Conservation (phyloP, 1,140 invertebrate genomes). For the Listronotus bonariensis region DNA sequence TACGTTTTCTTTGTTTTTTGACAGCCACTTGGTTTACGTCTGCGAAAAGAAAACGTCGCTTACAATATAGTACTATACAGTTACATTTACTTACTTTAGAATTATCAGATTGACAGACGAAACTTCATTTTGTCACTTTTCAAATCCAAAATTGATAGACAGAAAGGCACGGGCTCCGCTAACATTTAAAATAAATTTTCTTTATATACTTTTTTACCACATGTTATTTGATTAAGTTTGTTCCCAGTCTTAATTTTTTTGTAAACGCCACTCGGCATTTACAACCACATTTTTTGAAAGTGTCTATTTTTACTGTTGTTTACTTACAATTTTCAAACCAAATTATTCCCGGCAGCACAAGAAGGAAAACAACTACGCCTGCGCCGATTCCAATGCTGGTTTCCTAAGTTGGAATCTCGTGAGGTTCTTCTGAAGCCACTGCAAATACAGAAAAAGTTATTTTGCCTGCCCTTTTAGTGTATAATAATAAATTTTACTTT, state of each 20-base stretch:
- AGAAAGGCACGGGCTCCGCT: too few species aligned
- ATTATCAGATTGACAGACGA: too few species aligned
- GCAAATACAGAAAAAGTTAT: conserved; percentile 43
- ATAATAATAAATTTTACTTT: too few species aligned
- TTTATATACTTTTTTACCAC: too few species aligned
- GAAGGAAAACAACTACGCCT: conserved; percentile 76
- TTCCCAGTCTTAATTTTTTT: too few species aligned
- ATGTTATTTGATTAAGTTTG: too few species aligned
- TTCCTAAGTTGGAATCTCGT: conserved; percentile 72
- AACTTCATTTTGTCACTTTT: too few species aligned
- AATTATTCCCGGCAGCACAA: conserved; percentile 75
- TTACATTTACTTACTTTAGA: too few species aligned
- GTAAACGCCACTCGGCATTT: too few species aligned
- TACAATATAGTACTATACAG: background rate
- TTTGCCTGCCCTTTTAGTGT: too few species aligned
- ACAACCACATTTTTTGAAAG: too few species aligned
- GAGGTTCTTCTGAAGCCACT: conserved; percentile 67
- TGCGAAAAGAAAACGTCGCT: conserved; percentile 50
- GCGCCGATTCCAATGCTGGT: conserved; percentile 79
- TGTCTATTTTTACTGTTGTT: conserved; percentile 60
- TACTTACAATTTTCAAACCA: conserved; percentile 78
- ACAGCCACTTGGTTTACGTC: conserved; percentile 81
- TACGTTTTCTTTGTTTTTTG: conserved; percentile 87
- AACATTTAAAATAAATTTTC: conserved; percentile 80
- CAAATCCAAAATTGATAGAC: too few species aligned